Evolutionary conservation across 2,888 invertebrate genomes (phyloP).

Genomic region (Pandemis corylana): DNA sequence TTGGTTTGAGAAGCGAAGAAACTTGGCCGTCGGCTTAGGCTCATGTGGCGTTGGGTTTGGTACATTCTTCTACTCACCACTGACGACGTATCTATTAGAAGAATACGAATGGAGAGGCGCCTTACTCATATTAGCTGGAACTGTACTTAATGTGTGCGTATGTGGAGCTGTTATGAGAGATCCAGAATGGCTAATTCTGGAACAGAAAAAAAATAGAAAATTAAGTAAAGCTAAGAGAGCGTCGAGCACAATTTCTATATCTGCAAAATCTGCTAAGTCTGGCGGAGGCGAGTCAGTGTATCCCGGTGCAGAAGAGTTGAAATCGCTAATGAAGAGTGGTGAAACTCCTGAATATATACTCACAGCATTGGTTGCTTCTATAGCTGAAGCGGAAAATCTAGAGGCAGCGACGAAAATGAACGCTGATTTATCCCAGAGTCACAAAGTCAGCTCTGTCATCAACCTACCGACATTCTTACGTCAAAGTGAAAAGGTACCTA

Average conservation of each 20-base stretch:
- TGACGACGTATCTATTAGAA: slow-evolving; percentile 90
- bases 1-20: slow-evolving; percentile 95
- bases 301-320: slow-evolving; percentile 87
- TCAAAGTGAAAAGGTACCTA: slow-evolving; percentile 88
- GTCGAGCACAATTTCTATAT: slow-evolving; percentile 83
- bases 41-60: slow-evolving; percentile 96
- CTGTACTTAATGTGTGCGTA: slow-evolving; percentile 93
- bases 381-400: slow-evolving; percentile 80
- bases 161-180: slow-evolving; percentile 95
- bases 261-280: slow-evolving; percentile 68
- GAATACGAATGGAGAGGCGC: slow-evolving; percentile 93
- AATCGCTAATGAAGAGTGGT: slow-evolving; percentile 88
- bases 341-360: slow-evolving; percentile 88
- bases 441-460: slow-evolving; percentile 88
- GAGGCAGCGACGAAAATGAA: slow-evolving; percentile 79
- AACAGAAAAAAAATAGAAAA: slow-evolving; percentile 85
- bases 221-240: slow-evolving; percentile 82
- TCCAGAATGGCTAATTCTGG: slow-evolving; percentile 91
- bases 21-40: slow-evolving; percentile 94
- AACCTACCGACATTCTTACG: slow-evolving; percentile 92
- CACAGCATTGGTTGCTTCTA: slow-evolving; percentile 86
- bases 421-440: slow-evolving; percentile 70
- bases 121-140: slow-evolving; percentile 90
- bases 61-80: slow-evolving; percentile 94
- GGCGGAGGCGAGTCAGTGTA: slow-evolving; percentile 85